Evolutionary conservation across 2,888 invertebrate genomes (phyloP), one percentile per base, ranked within the genome.

Genomic region (Rhorus exstirpatorius): DNA sequence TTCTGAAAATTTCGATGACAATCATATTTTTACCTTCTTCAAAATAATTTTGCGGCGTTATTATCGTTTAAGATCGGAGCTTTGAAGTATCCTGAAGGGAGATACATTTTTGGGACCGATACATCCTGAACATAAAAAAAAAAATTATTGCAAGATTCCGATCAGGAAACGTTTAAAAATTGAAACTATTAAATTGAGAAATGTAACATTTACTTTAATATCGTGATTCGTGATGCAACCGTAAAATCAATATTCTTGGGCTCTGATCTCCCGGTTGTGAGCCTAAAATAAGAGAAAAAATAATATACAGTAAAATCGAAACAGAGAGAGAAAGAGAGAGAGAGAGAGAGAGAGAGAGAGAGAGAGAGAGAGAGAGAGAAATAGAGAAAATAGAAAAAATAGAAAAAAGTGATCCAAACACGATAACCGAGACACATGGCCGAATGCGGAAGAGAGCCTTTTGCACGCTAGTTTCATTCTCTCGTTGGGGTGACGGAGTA

Each of bases 401-500:
- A 35, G 63, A 68, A 75, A 72, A 58, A 63, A 68, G 63, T 44
- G 79, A 79, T 79, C 67, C 35, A 55, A 60, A 35, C 44, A n/a
- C 65, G 79, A 83, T 77, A 81, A 80, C 77, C 41, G 79, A 51
- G 51, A 75, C 46, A 70, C 74, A 74, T 76, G 81, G 70, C 61
- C 58, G 68, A 68, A 65, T 24, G 68, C 21, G 53, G 21, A 7
- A 24, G 24, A 1, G 60, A 31, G 19, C 68, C 58, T 79, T 67
- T 21, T 65, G 70, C 65, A 79, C 63, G 51, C 79, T 81, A 35
- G 24, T 58, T 38, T 8, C 7, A 46, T 38, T 76, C 44, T 67
- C 55, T 65, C 67, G 55, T 49, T 63, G 78, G 86, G 84, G 86
- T 86, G 86, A 86, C 86, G 74, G 79, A 83, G 83, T 86, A 83